Evolutionary conservation across 1,140 invertebrate genomes (phyloP).

Genomic region (Bombus breviceps): DNA sequence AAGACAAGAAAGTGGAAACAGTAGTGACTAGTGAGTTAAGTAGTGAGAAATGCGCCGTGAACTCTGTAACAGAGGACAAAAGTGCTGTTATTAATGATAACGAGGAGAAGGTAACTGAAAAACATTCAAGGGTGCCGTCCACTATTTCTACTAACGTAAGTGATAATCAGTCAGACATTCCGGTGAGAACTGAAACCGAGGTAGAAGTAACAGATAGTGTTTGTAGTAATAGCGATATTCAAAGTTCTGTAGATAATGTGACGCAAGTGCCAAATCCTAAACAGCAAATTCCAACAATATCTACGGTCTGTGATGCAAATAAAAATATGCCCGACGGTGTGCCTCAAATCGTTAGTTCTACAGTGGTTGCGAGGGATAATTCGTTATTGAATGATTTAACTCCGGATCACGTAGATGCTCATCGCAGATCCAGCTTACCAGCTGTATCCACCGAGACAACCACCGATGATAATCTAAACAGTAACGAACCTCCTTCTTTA

Average conservation of each 20-base stretch:
- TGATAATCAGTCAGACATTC: slow-evolving; percentile 79
- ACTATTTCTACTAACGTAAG: slow-evolving; percentile 84
- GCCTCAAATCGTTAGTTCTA: slow-evolving; percentile 81
- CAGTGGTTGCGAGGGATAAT: slow-evolving; percentile 76
- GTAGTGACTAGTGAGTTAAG: slow-evolving; percentile 68
- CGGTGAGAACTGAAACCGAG: slow-evolving; percentile 73
- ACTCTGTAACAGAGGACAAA: slow-evolving; percentile 70
- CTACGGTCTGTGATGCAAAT: slow-evolving; percentile 88
- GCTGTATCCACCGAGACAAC: slow-evolving; percentile 84
- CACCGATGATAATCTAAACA: slow-evolving; percentile 67
- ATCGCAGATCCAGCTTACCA: slow-evolving; percentile 86
- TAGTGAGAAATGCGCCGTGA: slow-evolving; percentile 68
- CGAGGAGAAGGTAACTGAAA: slow-evolving; percentile 72
- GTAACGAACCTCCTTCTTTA: slow-evolving; percentile 76
- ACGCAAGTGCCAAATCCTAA: slow-evolving; percentile 84
- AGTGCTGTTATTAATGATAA: slow-evolving; percentile 80
- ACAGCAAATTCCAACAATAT: slow-evolving; percentile 88
- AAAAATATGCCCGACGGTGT: slow-evolving; percentile 81
- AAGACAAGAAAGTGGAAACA: slow-evolving; percentile 62
- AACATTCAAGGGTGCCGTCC: slow-evolving; percentile 84
- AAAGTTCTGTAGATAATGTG: slow-evolving; percentile 81
- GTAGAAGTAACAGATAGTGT: slow-evolving; percentile 80
- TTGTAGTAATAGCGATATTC: slow-evolving; percentile 81
- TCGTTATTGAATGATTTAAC: slow-evolving; percentile 68
- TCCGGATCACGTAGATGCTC: slow-evolving; percentile 78